Percentiles rank a stretch among this genome's conserved stretches.
Evolutionary conservation across 1,140 invertebrate species (phyloP).

Genomic region (Bombus huntii): DNA sequence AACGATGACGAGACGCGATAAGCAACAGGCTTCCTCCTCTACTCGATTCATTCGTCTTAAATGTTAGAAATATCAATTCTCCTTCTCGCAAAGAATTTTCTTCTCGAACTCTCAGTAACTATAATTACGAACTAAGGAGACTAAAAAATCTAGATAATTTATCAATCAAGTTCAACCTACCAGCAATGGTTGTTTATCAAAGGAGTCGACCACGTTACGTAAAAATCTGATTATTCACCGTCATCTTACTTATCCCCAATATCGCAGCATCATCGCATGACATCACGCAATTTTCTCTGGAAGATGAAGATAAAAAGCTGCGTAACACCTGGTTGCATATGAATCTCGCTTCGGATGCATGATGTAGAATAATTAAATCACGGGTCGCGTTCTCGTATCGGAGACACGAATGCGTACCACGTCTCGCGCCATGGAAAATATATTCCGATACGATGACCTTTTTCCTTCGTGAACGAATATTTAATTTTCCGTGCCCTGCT

Average conservation of each 20-base stretch:
- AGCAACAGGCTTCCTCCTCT: neutral
- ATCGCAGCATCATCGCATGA: neutral
- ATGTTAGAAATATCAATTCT: neutral
- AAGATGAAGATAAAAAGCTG: neutral
- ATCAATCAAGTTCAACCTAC: neutral
- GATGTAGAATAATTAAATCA: constrained; percentile 25
- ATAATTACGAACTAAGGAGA: neutral
- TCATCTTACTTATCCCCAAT: neutral
- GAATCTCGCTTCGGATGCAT: constrained; percentile 8
- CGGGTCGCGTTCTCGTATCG: neutral
- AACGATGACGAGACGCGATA: neutral
- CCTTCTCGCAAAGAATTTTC: neutral
- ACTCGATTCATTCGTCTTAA: neutral
- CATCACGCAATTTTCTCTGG: too few relatives aligned
- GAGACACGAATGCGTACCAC: constrained; percentile 23
- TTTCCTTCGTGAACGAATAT: constrained; percentile 38
- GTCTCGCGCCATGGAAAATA: constrained; percentile 25
- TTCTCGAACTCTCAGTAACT: neutral
- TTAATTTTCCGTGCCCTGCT: constrained; percentile 39
- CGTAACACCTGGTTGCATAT: neutral
- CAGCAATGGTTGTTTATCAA: neutral
- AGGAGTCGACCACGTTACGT: neutral
- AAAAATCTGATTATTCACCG: neutral
- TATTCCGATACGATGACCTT: constrained; percentile 50
- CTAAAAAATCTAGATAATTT: neutral